These are phyloP conservation scores for Dendropsophus ebraccatus DNA, from an alignment of 2,113 vertebrate species.

Conservation along the genomic window DNA sequence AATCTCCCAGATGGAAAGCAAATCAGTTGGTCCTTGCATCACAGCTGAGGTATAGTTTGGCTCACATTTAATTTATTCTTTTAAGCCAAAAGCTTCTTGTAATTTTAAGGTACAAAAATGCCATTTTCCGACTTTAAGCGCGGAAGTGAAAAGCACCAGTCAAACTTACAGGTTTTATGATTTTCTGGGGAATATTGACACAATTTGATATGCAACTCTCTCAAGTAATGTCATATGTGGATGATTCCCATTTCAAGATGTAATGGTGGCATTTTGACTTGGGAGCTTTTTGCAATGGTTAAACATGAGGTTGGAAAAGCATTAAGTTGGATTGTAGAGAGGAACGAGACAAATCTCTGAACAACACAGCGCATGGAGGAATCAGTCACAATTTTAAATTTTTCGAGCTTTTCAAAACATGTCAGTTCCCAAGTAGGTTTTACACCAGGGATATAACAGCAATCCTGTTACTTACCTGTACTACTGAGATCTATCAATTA, in stretches of 20 bases:
- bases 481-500: slow-evolving; percentile 63
- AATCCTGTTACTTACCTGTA: slow-evolving; percentile 65
- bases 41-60: slow-evolving; percentile 84
- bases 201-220: slow-evolving; percentile 60
- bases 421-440: slow-evolving; percentile 66
- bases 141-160: slow-evolving; percentile 64
- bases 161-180: slow-evolving; percentile 64
- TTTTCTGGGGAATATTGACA: background rate
- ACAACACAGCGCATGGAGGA: slow-evolving; percentile 60
- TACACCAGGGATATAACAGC: slow-evolving; percentile 61
- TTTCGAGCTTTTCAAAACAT: slow-evolving; percentile 61
- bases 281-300: slow-evolving; percentile 65
- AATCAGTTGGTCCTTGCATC: slow-evolving; percentile 86
- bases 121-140: slow-evolving; percentile 76
- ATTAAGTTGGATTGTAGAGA: slow-evolving; percentile 66
- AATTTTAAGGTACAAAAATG: slow-evolving; percentile 82
- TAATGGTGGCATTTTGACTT: slow-evolving; percentile 57
- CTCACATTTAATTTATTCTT: slow-evolving; percentile 91
- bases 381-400: slow-evolving; percentile 69
- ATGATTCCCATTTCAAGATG: slow-evolving; percentile 62
- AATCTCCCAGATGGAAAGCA: slow-evolving; percentile 92
- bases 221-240: slow-evolving; percentile 62
- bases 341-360: slow-evolving; percentile 63
- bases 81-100: slow-evolving; percentile 81
- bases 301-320: slow-evolving; percentile 70